Base-by-base conservation (phyloP, 64 coral and sea anemone genomes). In the Dendronephthya gigantea region DNA sequence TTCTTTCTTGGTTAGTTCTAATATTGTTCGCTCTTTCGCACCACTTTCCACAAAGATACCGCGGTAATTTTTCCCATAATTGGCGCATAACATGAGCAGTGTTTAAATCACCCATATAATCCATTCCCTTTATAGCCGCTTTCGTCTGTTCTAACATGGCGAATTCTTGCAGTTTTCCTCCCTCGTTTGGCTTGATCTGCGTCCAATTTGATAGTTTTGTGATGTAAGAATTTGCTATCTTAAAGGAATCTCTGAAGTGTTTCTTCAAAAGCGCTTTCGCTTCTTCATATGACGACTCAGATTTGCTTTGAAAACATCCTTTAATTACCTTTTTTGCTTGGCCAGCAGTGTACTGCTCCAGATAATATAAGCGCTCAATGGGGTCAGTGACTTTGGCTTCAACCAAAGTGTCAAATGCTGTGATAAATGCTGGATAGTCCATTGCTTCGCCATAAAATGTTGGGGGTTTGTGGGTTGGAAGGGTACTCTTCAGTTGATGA, bases 11-110 rank as follows among this genome's bases (percentile, higher is more conserved):
- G 1, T 50, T 34, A 4, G 32, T 82, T 25, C 48, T 90, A 28
- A 88, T 94, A 40, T 86, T 88, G 29, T 37, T 89, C 0, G 81
- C 86, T 58, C 86, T 82, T 58, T 94, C 86, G 0, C 51, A 88
- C 92, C 89, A 91, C 45, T 89, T 91, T 39, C 22, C 83, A 7
- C 92, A 83, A 9, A 94, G 72, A 34, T 91, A 83, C 50, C 86
- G 22, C 7, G 83, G 86, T 23, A 89, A 29, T 45, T 89, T 94
- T 17, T 90, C 89, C 89, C 89, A 90, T 9, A 94, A 68, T 35
- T 88, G 89, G 49, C 86, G 38, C 22, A 93, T 31, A 22, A 93
- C 88, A 31, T 84, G 41, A 10, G 88, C 58, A 37, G 92, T 90
- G 55, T 93, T 93, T 13, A 89, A 50, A 35, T 93, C 91, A 55